Evolutionary conservation across 2,888 invertebrate genomes (phyloP), one percentile per base, ranked within the genome.

Genomic region (Phytoseiulus persimilis): DNA sequence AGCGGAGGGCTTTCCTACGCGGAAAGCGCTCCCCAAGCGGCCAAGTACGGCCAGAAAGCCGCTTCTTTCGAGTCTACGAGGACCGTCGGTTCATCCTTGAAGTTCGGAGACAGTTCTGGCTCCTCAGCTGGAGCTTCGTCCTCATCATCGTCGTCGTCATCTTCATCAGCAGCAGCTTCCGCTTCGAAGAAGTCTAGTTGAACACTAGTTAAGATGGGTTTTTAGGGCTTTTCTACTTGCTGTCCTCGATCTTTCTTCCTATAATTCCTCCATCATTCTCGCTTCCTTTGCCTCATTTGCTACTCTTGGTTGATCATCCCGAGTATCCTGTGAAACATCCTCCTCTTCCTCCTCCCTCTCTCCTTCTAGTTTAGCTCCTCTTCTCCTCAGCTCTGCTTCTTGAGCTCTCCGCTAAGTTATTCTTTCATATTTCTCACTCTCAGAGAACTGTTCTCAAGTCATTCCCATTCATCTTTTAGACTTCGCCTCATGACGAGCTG

Each of bases 161-260:
- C 87, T 28, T 65, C 65, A 65, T 33, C 87, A 23, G 87, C 87
- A 31, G 31, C 87, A 32, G 87, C 87, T n/a, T 33, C 87, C n/a
- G 87, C 87, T 18, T 39, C 32, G 45, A 87, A 87, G 87, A 87
- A 87, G 87, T 87, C 87, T n/a, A 87, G 87, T 45, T 87, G 33
- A 32, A 87, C 32, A 6, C 39, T 45, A 32, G 45, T 33, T 5
- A 33, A 32, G 39, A 33, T 87, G 32, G 32, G 31, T n/a, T 87
- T 33, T 45, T 87, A 87, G 45, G 87, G 9, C 31, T 83, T 83
- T 33, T 84, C 84, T 31, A 84, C 84, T 31, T 31, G 9, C 39
- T 39, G 3, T 39, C 9, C 39, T 39, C 39, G 3, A 39, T 9
- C 39, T 39, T 39, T 39, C 39, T 39, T 39, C 39, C 39, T 39